Evolutionary conservation across 2,888 invertebrate genomes (phyloP), one percentile per base, ranked within the genome.

Genomic region (Gandaritis pyraliata): DNA sequence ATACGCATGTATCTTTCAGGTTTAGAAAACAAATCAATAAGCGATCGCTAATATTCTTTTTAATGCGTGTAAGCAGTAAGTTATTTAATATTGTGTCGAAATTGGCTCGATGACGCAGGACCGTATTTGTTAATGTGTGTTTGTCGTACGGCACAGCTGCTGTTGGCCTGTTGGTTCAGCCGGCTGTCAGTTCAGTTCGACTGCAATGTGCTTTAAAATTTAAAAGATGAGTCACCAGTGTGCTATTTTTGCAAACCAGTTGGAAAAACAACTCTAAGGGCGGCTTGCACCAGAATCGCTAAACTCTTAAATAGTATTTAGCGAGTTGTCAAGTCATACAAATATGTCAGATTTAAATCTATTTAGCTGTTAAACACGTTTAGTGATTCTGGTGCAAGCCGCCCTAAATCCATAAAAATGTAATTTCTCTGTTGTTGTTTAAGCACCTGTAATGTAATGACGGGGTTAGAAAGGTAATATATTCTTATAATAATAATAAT

Each of bases 61-160:
- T 79, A 80, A 78, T 85, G 78, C 79, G 75, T 70, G 74, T 77
- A 69, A n/a, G n/a, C n/a, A n/a, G n/a, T n/a, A n/a, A 76, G 58
- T 81, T 79, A 79, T 81, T 81, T 72, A 82, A 79, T 74, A 72
- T 53, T 23, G 58, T 82, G 78, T 85, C 82, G 71, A 87, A 88
- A 88, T 87, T 85, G 77, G 78, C 81, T 67, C 66, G 59, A 83
- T 90, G 90, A 90, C 90, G 90, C 86, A 88, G 82, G 76, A 67
- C 63, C 60, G 64, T 76, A 78, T 80, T 78, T 77, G 75, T 57
- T 69, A 16, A 16, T 16, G 64, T 60, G 62, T 76, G 77, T 79
- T 78, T 78, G 75, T 56, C 68, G 78, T 79, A 78, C 77, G 75
- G 69, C 77, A 74, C 85, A 86, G 82, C 80, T 85, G 86, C 52